Percentiles rank a stretch among this genome's conserved stretches.
phyloP scores from a whole-genome alignment of 2,888 invertebrate species.

The Ectropis crepuscularia region DNA sequence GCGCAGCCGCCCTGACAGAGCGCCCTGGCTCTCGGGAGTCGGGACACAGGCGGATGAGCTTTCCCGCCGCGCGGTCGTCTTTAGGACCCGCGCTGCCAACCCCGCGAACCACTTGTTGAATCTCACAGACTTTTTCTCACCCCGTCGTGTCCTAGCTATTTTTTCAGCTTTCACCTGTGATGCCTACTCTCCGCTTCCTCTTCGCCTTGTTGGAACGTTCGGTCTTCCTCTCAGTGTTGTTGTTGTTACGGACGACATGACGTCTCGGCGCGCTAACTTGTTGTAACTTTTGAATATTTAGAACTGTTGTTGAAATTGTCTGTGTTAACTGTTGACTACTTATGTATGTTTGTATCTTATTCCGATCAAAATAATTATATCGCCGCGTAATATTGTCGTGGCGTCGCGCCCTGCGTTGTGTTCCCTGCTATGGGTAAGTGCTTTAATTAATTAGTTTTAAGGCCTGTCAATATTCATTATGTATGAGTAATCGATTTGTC shows the following conservation, averaged over 20 bases:
- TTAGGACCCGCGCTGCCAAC: constrained; percentile 66
- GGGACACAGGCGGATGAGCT: constrained; percentile 79
- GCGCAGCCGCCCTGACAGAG: constrained; percentile 35
- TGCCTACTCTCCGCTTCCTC: constrained; percentile 71
- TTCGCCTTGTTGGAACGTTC: constrained; percentile 55
- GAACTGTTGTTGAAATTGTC: constrained; percentile 79
- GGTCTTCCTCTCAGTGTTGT: constrained; percentile 73
- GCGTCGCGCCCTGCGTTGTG: constrained; percentile 49
- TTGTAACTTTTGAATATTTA: constrained; percentile 81
- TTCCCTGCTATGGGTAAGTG: constrained; percentile 60
- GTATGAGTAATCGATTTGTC: constrained; percentile 13
- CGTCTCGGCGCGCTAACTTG: constrained; percentile 65
- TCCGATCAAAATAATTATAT: constrained; percentile 61
- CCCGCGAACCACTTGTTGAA: constrained; percentile 80
- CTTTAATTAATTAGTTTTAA: constrained; percentile 33
- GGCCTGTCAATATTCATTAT: constrained; percentile 18
- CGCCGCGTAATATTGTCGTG: constrained; percentile 64
- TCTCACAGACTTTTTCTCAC: constrained; percentile 63
- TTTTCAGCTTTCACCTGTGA: constrained; percentile 63
- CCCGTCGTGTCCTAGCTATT: constrained; percentile 63
- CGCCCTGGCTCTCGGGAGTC: constrained; percentile 54
- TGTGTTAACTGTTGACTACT: constrained; percentile 83
- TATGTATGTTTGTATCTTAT: constrained; percentile 69
- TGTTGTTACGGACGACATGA: constrained; percentile 72
- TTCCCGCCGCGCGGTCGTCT: constrained; percentile 75